phyloP scores from a whole-genome alignment of 2,888 invertebrate genomes.

The Melinaea menophilus region DNA sequence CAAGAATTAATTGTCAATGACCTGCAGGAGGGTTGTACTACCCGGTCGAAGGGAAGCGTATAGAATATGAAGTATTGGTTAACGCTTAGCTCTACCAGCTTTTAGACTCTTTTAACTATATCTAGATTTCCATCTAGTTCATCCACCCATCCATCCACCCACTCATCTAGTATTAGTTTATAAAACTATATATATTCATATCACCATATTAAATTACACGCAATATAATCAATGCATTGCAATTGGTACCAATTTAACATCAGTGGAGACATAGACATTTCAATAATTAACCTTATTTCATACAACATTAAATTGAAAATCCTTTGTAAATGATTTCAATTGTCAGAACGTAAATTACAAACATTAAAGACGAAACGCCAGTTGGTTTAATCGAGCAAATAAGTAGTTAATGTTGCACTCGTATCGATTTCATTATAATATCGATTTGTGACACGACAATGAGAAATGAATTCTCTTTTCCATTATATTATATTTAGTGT shows the following conservation, averaged over 20 bases:
- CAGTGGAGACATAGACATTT: neutral
- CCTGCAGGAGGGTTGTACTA: no score
- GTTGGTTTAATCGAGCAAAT: conserved; percentile 3
- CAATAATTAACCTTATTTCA: neutral
- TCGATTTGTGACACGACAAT: neutral
- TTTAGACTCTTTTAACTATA: no score
- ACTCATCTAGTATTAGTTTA: no score
- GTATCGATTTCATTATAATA: neutral
- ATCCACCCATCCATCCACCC: no score
- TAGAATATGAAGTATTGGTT: no score
- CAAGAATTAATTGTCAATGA: no score
- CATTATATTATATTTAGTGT: no score
- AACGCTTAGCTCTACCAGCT: no score
- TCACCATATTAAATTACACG: no score
- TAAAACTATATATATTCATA: no score
- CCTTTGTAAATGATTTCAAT: neutral
- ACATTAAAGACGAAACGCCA: conserved; percentile 1
- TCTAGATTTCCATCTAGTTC: no score
- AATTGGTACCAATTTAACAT: neutral
- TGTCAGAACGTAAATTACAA: conserved; percentile 2
- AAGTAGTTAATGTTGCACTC: neutral
- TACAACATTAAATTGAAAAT: neutral
- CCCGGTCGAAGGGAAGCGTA: no score
- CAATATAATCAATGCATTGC: conserved; percentile 3
- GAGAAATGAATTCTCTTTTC: neutral